Evolutionary conservation across 2,113 vertebrate genomes (phyloP).

Genomic region (Poecilia latipinna): DNA sequence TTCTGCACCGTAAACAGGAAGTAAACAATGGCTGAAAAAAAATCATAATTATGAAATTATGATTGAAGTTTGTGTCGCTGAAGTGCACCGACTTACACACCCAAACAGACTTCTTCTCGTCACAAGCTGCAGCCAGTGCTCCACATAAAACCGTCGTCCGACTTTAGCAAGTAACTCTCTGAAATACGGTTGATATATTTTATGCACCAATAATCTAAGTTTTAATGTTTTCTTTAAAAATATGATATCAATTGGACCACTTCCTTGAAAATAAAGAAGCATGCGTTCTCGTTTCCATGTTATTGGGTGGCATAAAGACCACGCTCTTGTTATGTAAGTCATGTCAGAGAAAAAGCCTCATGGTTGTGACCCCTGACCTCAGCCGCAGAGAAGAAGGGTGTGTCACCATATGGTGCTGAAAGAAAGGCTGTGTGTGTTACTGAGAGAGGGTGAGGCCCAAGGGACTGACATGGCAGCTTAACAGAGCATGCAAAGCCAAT

Average conservation of each 20-base stretch:
- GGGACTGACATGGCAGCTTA: constrained; percentile 46
- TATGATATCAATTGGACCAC: neutral
- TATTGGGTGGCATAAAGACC: constrained; percentile 15
- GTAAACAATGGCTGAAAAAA: too few species aligned
- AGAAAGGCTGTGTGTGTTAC: constrained; percentile 37
- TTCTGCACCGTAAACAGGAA: too few species aligned
- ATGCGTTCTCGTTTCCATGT: neutral
- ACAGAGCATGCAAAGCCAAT: constrained; percentile 38
- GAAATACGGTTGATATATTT: neutral
- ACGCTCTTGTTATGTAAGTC: constrained; percentile 14
- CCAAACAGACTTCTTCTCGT: too few species aligned
- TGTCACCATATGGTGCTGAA: constrained; percentile 76
- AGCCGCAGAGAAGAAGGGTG: constrained; percentile 46
- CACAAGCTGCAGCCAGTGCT: too few species aligned
- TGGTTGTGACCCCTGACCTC: constrained; percentile 66
- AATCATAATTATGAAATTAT: too few species aligned
- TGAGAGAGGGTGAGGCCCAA: constrained; percentile 64
- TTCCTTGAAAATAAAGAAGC: neutral
- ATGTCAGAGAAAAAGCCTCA: constrained; percentile 58
- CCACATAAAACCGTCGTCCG: too few species aligned
- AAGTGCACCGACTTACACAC: too few species aligned
- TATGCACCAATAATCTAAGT: neutral
- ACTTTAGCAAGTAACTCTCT: neutral
- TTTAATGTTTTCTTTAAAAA: neutral
- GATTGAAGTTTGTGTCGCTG: too few species aligned